These are phyloP conservation scores for Lepidocolaptes lacrymiger DNA, from an alignment of 2,797 vertebrate genomes.

Conservation along the genomic window DNA sequence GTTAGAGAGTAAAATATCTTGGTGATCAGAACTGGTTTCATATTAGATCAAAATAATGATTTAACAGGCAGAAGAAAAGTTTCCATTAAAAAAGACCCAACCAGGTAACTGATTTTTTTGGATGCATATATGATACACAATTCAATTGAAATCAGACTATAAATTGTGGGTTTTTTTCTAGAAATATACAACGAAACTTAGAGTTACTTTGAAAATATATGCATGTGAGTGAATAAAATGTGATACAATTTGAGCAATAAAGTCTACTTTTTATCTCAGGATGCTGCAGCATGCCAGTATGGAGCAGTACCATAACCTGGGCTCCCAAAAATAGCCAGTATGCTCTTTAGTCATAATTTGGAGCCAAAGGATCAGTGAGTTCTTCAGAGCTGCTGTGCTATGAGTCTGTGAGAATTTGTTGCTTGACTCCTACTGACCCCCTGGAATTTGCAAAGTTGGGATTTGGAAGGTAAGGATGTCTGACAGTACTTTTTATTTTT, in stretches of 20 bases:
- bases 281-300: neutral
- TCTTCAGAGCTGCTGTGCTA: neutral
- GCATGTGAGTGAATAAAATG: neutral
- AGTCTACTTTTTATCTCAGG: neutral
- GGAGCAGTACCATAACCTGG: neutral
- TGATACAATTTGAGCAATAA: neutral
- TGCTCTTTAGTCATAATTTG: neutral
- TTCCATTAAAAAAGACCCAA: neutral
- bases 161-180: neutral
- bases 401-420: neutral
- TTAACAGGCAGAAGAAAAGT: neutral
- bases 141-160: neutral
- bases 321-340: neutral
- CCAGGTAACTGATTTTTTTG: neutral
- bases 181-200: neutral
- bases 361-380: neutral
- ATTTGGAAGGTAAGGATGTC: neutral
- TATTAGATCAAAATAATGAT: neutral
- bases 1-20: neutral
- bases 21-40: neutral
- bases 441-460: neutral
- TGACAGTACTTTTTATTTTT: neutral
- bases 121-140: accelerated
- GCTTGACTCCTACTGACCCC: neutral
- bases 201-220: neutral